Evolutionary conservation across 2,888 invertebrate genomes (phyloP), one percentile per base, ranked within the genome.

Genomic region (Anthrax anthrax): DNA sequence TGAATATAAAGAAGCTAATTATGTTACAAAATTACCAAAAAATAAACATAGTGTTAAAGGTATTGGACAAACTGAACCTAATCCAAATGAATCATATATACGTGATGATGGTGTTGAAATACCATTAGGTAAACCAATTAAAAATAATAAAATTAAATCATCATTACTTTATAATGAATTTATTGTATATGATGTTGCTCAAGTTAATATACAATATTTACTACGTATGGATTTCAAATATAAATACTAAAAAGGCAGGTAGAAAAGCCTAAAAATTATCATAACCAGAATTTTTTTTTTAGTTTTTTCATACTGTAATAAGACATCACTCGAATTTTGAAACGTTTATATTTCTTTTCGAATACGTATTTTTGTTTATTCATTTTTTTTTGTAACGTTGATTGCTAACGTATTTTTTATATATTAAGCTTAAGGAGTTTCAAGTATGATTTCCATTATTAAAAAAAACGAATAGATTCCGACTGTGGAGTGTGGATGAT

Each of bases 141-240:
- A 65, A n/a, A 60, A 64, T 37, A 57, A 65, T 1, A 58, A 70
- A 0, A 52, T 63, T 1, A 54, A 60, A 49, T 69, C 72, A 14
- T 75, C 70, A 4, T 71, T 96, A 53, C 72, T 94, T 3, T 96
- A 96, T 67, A 96, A 96, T 70, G 96, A 96, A 80, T 90, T 83
- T 60, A 88, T 98, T 67, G 95, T 98, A 0, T 98, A 98, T 66
- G 94, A 97, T 66, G 79, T 87, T 36, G 89, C 90, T 13, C 97
- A 97, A 70, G 85, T 96, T 34, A 85, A 89, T 57, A 80, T 90
- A 50, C 83, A 86, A 60, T 97, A 97, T 63, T 71, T 97, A 57
- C 61, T 96, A 51, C 81, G 84, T 61, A 75, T 86, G 71, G 81
- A 91, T 51, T 95, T 95, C 70, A 81, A 87, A 52, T 88, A 82